Conservation (phyloP, 2,888 invertebrate genomes). For the Carterocephalus palaemon region DNA sequence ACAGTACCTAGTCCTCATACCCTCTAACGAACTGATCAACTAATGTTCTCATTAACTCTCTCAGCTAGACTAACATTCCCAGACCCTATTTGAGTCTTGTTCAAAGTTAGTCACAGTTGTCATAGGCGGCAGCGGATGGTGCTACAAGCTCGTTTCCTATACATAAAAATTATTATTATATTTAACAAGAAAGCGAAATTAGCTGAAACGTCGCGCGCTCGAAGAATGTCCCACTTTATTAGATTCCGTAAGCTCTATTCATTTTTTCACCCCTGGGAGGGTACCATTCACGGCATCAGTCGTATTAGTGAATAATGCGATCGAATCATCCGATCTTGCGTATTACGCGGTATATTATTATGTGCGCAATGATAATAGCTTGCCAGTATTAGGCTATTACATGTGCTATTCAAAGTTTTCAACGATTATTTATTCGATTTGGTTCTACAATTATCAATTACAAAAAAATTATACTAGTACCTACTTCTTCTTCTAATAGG, state of each 20-base stretch:
- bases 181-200: slow-evolving; percentile 47
- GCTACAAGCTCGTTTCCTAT: too few relatives aligned
- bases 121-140: too few relatives aligned
- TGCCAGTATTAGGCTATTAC: slow-evolving; percentile 64
- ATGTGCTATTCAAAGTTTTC: slow-evolving; percentile 47
- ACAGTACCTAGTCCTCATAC: too few relatives aligned
- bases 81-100: too few relatives aligned
- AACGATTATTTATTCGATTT: background rate
- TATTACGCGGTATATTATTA: slow-evolving; percentile 58
- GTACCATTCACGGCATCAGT: slow-evolving; percentile 62
- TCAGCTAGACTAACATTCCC: too few relatives aligned
- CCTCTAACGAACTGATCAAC: too few relatives aligned
- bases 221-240: slow-evolving; percentile 73
- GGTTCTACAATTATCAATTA: too few relatives aligned
- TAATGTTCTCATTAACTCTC: too few relatives aligned
- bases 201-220: slow-evolving; percentile 49
- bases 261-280: slow-evolving; percentile 67
- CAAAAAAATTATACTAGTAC: too few relatives aligned
- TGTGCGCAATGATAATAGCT: slow-evolving; percentile 67
- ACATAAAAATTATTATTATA: too few relatives aligned
- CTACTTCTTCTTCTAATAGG: too few relatives aligned
- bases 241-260: slow-evolving; percentile 75
- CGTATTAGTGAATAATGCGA: slow-evolving; percentile 74
- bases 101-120: too few relatives aligned
- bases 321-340: slow-evolving; percentile 65